Conservation (phyloP, 2,113 vertebrate genomes). For the Saguinus imperator region DNA sequence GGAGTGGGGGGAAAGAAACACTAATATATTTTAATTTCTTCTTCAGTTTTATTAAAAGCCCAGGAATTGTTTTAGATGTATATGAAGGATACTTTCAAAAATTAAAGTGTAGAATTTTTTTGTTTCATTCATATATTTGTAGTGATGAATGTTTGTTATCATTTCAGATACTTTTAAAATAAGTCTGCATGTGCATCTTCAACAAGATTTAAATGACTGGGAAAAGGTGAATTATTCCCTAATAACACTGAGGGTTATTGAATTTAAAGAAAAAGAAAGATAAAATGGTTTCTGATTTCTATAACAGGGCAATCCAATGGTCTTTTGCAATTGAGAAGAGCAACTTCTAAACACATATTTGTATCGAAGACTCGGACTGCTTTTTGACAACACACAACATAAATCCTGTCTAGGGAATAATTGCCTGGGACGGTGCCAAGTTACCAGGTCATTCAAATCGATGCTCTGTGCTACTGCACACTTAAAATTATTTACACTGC, state of each 20-base stretch:
- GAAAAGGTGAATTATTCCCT: constrained; percentile 63
- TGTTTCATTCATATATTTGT: constrained; percentile 29
- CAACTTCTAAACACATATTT: constrained; percentile 64
- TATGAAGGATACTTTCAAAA: neutral
- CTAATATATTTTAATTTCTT: constrained; percentile 53
- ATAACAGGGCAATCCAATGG: constrained; percentile 62
- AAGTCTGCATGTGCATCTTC: constrained; percentile 19
- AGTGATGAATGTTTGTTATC: constrained; percentile 1
- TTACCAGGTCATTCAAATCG: constrained; percentile 81
- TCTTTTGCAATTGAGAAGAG: constrained; percentile 68
- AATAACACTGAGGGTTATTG: constrained; percentile 59
- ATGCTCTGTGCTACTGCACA: constrained; percentile 66
- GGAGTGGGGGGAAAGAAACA: neutral
- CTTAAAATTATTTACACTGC: constrained; percentile 81
- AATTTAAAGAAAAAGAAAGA: constrained; percentile 30
- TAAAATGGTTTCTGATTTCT: constrained; percentile 65
- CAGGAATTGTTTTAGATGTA: neutral
- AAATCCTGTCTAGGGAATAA: constrained; percentile 79
- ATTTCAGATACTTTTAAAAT: constrained; percentile 67
- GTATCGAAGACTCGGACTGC: constrained; percentile 62
- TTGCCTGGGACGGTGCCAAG: constrained; percentile 72
- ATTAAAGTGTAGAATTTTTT: neutral
- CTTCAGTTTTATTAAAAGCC: constrained; percentile 44
- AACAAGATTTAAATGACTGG: constrained; percentile 48
- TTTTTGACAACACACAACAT: constrained; percentile 75